A percentile compares a stretch with the other conserved stretches of the same genome.
These are phyloP conservation scores for Vulpes ferrilata DNA, from an alignment of 2,113 vertebrate genomes.

Conservation along the genomic window DNA sequence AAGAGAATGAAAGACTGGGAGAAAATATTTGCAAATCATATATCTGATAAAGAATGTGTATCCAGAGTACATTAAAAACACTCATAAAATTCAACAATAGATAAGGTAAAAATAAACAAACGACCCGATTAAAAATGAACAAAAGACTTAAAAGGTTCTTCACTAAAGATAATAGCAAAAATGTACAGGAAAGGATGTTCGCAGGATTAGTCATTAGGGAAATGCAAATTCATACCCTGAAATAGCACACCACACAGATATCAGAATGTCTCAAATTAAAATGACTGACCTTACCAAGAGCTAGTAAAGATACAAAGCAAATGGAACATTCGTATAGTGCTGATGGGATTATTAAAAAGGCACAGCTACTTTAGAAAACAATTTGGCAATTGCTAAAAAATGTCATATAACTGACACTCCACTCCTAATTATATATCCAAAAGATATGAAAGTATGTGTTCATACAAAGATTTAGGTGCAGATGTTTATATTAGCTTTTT, in stretches of 20 bases:
- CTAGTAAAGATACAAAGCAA: neutral
- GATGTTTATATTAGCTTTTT: neutral
- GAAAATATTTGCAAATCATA: neutral
- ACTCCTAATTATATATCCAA: neutral
- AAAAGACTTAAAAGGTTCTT: neutral
- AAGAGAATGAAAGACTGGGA: neutral
- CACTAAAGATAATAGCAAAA: neutral
- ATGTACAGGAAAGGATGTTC: neutral
- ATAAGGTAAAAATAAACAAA: neutral
- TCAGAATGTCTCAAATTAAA: neutral
- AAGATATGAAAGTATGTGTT: neutral
- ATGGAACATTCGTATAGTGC: neutral
- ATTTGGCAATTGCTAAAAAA: neutral
- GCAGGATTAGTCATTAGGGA: neutral
- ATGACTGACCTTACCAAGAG: neutral
- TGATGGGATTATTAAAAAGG: neutral
- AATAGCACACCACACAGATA: neutral
- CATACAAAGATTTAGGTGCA: neutral
- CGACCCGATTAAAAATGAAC: neutral
- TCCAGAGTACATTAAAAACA: neutral
- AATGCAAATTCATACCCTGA: neutral
- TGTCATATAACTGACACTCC: neutral
- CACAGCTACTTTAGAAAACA: neutral
- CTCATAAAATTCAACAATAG: neutral
- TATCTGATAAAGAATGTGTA: neutral